Evolutionary conservation across 2,113 vertebrate genomes (phyloP), one percentile per base, ranked within the genome.

Genomic region (Oceanodroma tethys): DNA sequence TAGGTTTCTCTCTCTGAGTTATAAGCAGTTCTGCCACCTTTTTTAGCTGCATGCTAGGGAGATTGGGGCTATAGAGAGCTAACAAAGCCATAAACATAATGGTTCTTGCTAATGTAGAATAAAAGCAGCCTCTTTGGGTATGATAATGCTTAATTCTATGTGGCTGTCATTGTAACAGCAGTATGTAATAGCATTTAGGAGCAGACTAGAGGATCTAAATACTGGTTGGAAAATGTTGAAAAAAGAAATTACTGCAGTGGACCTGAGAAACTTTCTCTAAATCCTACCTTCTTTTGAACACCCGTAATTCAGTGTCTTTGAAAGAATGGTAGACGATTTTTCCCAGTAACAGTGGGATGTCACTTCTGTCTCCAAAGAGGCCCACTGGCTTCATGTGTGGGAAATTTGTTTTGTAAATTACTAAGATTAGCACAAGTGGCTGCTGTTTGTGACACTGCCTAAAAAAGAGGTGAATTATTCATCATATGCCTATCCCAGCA

Each of bases 381-480:
- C 71, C 45, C 53, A 13, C 45, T 93, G 72, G 42, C 88, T 92
- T 88, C 36, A 63, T 95, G 95, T 89, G 88, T 95, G 95, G 96
- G 92, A 95, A 91, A 73, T 91, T 38, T 76, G 56, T 84, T 94
- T 90, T 92, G 88, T 87, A 76, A 84, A 62, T 91, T 53, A 71
- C 56, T 29, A 22, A 36, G 74, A 91, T 73, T 75, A 96, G 68
- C 84, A 93, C 87, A 97, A 96, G 80, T 5, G 14, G 40, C 59
- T 81, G 82, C 60, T 90, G 42, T 95, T 73, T 84, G 30, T 66
- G 81, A 48, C 42, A 6, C 50, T 74, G 62, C 8, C 67, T 48
- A 22, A 66, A 95, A 89, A 63, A 94, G 78, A 74, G 62, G 87
- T 84, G 40, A 94, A 83, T 96, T 96, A 94, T 96, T 96, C 86